Conservation (phyloP, 2,113 vertebrate genomes). For the Paramormyrops kingsleyae region DNA sequence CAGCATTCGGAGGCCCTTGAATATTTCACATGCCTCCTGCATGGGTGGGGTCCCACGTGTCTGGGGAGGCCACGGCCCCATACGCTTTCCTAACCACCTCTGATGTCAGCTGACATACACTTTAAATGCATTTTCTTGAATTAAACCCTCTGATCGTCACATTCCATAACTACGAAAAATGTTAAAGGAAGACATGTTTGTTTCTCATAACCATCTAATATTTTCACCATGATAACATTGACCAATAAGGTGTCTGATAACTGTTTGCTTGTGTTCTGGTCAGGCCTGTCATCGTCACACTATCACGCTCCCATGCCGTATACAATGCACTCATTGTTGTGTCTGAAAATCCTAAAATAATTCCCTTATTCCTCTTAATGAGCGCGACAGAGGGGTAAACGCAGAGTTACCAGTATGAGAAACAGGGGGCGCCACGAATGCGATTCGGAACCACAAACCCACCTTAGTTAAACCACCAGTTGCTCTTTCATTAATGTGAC, state of each 20-base stretch:
- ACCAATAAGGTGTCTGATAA: background rate
- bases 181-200: background rate
- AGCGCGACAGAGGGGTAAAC: background rate
- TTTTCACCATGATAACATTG: background rate
- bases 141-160: background rate
- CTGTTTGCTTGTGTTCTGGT: constrained; percentile 51
- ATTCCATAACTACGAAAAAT: background rate
- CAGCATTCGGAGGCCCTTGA: background rate
- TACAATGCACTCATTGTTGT: background rate
- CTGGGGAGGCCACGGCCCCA: background rate
- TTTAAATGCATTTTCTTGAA: background rate
- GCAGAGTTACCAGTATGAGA: background rate
- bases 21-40: constrained; percentile 29
- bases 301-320: background rate
- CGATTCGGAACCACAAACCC: constrained; percentile 1
- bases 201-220: background rate
- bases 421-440: background rate
- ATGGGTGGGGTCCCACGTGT: background rate
- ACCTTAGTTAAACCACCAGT: constrained; percentile 32
- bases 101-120: background rate
- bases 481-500: constrained; percentile 20
- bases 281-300: background rate
- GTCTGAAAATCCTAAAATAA: constrained; percentile 16
- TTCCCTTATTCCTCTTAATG: constrained; percentile 20
- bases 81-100: background rate